Evolutionary conservation across 1,140 invertebrate genomes (phyloP).

Genomic region (Episyrphus balteatus): DNA sequence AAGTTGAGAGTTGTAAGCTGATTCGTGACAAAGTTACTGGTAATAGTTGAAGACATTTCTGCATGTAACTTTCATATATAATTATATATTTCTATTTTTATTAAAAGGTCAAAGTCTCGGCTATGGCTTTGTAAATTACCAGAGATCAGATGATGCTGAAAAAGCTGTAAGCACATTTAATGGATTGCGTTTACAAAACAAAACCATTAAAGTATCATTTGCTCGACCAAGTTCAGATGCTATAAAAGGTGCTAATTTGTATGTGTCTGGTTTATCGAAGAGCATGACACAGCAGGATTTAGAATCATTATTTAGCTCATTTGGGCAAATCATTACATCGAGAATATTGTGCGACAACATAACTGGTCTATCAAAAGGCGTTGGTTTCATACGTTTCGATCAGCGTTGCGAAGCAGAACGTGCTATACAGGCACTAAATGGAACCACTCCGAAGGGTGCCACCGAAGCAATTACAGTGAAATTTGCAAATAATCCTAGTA

Average conservation of each 20-base stretch:
- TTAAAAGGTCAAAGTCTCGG: conserved; percentile 72
- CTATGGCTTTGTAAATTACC: conserved; percentile 85
- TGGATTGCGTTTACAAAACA: conserved; percentile 75
- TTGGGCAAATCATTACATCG: conserved; percentile 76
- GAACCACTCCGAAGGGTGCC: conserved; percentile 45
- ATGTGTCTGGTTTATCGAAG: conserved; percentile 78
- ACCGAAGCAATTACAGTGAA: conserved; percentile 48
- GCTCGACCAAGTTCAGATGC: conserved; percentile 78
- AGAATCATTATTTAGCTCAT: conserved; percentile 70
- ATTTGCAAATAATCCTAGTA: conserved; percentile 51
- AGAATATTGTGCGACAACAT: conserved; percentile 80
- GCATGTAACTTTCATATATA: conserved; percentile 16
- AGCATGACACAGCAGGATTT: conserved; percentile 76
- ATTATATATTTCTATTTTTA: conserved; percentile 1
- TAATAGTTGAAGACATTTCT: too few species aligned
- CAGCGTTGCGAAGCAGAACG: conserved; percentile 48
- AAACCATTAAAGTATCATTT: conserved; percentile 85
- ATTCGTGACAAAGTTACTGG: conserved; percentile 81
- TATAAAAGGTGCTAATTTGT: conserved; percentile 83
- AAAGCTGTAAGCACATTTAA: conserved; percentile 79
- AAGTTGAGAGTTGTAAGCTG: conserved; percentile 83
- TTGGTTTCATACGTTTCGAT: conserved; percentile 50
- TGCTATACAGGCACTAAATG: conserved; percentile 49
- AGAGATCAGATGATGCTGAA: conserved; percentile 68
- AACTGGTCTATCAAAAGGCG: conserved; percentile 53